Base-by-base conservation (phyloP, 2,888 invertebrate species). In the Rhamnusium bicolor region DNA sequence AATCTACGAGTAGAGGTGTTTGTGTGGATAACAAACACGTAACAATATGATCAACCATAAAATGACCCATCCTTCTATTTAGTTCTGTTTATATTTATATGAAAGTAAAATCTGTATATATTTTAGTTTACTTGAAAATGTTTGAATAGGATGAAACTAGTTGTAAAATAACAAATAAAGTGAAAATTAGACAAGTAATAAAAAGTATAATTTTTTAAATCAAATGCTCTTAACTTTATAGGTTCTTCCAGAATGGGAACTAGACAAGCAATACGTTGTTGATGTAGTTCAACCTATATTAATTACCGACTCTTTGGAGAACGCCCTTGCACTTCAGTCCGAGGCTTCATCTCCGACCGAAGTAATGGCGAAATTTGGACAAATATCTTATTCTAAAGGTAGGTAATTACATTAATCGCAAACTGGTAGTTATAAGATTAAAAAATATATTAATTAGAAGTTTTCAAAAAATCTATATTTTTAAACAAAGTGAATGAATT, bases 351-450 rank as follows among this genome's bases (percentile, higher is more conserved):
- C 90, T 0, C 90, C 91, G 0, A 86, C 89, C 0, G 89, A 91
- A 75, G 89, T 92, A 66, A 82, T 89, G 8, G 88, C 88, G 0
- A 89, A 90, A 12, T 91, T 92, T 81, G 92, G 92, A 80, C 89
- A 90, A 24, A 90, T 92, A 0, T 90, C 92, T 60, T 93, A 93
- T 75, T 89, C 90, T 73, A 93, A 93, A 89, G 92, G 92, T 91
- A 62, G n/a, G 58, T 51, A 14, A 1, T 70, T n/a, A 46, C 3
- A 46, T 10, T 46, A n/a, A 10, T 8, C 10, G n/a, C n/a, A n/a
- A n/a, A n/a, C n/a, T n/a, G n/a, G n/a, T n/a, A n/a, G n/a, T n/a
- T n/a, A n/a, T n/a, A n/a, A n/a, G n/a, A n/a, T n/a, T n/a, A n/a
- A n/a, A n/a, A n/a, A n/a, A 46, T 10, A 46, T 46, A 4, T 24